phyloP scores from a whole-genome alignment of 92 coral and sea anemone species.

The Galaxea fascicularis region DNA sequence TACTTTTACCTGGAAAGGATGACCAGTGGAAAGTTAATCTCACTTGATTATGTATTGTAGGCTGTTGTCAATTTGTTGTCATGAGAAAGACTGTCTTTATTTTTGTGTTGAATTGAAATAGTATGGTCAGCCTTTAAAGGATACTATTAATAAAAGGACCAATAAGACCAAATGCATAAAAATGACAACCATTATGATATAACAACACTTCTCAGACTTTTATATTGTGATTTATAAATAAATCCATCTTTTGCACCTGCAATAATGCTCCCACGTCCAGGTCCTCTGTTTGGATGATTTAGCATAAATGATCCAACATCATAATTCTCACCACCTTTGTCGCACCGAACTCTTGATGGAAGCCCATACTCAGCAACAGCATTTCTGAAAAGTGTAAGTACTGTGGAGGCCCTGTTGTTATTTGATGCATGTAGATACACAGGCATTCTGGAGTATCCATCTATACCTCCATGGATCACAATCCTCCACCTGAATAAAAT shows the following conservation, averaged over 20 bases:
- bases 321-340: conserved; percentile 63
- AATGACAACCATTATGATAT: neutral
- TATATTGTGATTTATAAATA: neutral
- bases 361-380: conserved; percentile 67
- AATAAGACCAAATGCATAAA: neutral
- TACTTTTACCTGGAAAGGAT: conserved; percentile 9
- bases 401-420: conserved; percentile 71
- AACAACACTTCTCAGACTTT: neutral
- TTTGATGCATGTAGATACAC: conserved; percentile 56
- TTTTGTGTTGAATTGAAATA: neutral
- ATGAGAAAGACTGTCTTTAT: neutral
- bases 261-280: conserved; percentile 67
- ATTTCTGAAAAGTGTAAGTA: conserved; percentile 41
- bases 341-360: conserved; percentile 61
- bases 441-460: conserved; percentile 64
- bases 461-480: conserved; percentile 71
- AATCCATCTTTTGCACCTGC: conserved; percentile 25
- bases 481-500: conserved; percentile 68
- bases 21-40: neutral
- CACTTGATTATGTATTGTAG: neutral
- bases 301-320: conserved; percentile 64
- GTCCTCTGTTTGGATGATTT: conserved; percentile 57
- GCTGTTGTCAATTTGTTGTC: neutral
- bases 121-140: neutral
- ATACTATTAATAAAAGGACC: neutral